phyloP scores from a whole-genome alignment of 2,888 invertebrate species.

The Sarcophaga subvicina region DNA sequence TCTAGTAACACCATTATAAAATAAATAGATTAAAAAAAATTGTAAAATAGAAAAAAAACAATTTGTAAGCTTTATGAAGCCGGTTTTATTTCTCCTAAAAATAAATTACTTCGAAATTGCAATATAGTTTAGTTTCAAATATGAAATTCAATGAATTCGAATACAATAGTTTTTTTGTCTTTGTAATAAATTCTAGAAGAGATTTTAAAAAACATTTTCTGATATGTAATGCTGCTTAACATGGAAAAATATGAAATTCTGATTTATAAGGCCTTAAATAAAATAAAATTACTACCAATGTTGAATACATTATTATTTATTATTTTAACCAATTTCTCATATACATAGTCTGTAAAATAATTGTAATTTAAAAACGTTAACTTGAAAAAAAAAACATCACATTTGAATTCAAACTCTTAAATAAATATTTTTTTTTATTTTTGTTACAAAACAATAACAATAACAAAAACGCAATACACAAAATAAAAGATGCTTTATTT shows the following conservation, averaged over 20 bases:
- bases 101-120: no score
- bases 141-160: no score
- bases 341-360: not conserved
- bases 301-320: not conserved
- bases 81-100: no score
- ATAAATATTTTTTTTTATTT: not conserved
- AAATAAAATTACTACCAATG: not conserved
- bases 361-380: not conserved
- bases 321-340: not conserved
- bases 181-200: no score
- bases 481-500: slow-evolving; percentile 57
- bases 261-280: not conserved
- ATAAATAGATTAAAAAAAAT: no score
- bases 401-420: not conserved
- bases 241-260: not conserved
- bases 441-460: slow-evolving; percentile 29
- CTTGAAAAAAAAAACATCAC: not conserved
- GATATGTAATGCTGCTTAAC: not conserved
- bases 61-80: no score
- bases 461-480: not conserved
- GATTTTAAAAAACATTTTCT: not conserved
- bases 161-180: no score
- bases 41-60: no score
- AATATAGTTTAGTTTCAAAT: no score
- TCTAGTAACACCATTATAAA: no score